Percentiles rank a stretch among this genome's conserved stretches.
Evolutionary conservation across 2,113 vertebrate genomes (phyloP).

Genomic region (Corapipo altera): DNA sequence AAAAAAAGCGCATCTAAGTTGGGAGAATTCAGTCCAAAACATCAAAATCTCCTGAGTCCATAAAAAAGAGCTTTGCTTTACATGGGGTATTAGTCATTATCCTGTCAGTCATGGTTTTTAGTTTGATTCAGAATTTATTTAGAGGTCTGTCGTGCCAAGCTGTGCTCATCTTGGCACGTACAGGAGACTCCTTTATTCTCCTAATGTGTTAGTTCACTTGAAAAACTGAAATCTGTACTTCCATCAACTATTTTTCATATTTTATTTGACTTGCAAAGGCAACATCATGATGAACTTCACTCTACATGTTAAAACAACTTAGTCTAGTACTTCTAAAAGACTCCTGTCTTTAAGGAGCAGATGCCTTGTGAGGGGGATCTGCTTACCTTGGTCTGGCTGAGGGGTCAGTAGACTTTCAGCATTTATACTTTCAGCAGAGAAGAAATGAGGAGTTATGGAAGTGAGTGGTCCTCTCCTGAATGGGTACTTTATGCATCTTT

Average conservation of each 20-base stretch:
- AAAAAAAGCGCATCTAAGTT: background rate
- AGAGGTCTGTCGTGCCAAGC: background rate
- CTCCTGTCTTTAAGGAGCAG: background rate
- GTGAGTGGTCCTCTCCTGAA: background rate
- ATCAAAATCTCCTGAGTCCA: background rate
- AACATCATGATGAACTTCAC: background rate
- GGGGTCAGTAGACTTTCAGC: background rate
- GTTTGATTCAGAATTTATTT: background rate
- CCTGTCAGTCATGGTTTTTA: background rate
- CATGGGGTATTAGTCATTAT: background rate
- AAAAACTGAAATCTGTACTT: background rate
- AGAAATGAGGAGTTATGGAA: background rate
- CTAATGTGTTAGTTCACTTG: background rate
- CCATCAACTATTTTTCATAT: background rate
- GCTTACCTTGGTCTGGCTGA: background rate
- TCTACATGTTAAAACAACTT: background rate
- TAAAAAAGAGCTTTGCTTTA: background rate
- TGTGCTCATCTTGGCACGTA: background rate
- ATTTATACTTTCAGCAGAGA: background rate
- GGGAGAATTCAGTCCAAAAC: background rate
- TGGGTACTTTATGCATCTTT: background rate
- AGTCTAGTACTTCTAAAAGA: background rate
- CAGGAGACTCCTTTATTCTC: background rate
- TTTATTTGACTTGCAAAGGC: background rate
- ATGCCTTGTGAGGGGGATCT: background rate